Evolutionary conservation across 2,888 invertebrate species (phyloP), one percentile per base, ranked within the genome.

Genomic region (Pristionchus maxplancki): DNA sequence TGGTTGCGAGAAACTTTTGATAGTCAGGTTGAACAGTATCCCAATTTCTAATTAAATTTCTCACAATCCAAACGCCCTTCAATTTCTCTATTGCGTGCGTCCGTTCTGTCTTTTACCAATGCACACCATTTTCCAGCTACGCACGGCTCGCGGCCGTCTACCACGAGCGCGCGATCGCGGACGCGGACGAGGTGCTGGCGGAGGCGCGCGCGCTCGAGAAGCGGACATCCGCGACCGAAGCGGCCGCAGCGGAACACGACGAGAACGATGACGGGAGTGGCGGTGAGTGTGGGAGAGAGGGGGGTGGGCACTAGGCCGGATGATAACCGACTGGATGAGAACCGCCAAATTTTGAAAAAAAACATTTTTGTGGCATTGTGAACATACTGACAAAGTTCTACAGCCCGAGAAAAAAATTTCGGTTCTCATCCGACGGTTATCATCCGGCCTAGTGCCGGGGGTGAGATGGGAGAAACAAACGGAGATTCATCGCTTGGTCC

Each of bases 101-200:
- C 71, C 37, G 20, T 71, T 40, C 71, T 71, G 37, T 9, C 44
- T 0, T 83, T 53, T 53, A 44, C 34, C 50, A 88, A 50, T 40
- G 37, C 31, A 87, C 71, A 20, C 31, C 34, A 11, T 28, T 11
- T 40, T 74, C 20, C 74, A 92, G 93, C 64, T 92, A 92, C 88
- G 89, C 91, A 15, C 88, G 90, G 5, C 88, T 92, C 17, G 90
- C 91, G 0, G 87, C 89, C 0, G 53, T 90, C 11, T 92, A 90
- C 81, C 91, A 91, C 37, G 90, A 93, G 34, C 90, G 92, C 82
- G 92, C 94, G 40, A 58, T 89, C 13, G 28, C 82, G 31, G 93
- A 94, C 44, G 93, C 93, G 3, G 88, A 90, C 13, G 90, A 91
- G 86, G 85, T 85, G 40, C 85, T 85, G 85, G 28, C 13, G 85